These are phyloP conservation scores for Perca fluviatilis DNA, from an alignment of 2,113 vertebrate genomes.

Conservation along the genomic window DNA sequence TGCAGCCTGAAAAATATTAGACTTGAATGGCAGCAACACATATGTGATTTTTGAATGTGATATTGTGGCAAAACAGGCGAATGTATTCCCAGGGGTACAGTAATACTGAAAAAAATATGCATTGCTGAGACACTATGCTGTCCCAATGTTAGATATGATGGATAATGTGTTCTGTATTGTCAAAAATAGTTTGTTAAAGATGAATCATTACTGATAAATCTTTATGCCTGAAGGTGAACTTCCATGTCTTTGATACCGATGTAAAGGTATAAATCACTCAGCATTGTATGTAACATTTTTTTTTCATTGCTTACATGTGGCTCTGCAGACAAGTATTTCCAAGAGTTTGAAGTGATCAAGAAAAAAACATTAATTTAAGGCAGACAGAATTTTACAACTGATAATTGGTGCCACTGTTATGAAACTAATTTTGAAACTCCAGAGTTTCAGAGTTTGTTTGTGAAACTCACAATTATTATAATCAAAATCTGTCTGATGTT, in stretches of 20 bases:
- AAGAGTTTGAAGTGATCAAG: background rate
- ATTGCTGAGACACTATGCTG: background rate
- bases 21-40: constrained; percentile 23
- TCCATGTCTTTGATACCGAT: constrained; percentile 27
- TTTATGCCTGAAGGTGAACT: constrained; percentile 30
- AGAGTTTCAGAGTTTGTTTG: background rate
- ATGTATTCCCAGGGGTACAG: background rate
- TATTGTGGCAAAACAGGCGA: background rate
- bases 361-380: background rate
- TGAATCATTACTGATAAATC: constrained; percentile 27
- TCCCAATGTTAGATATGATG: background rate
- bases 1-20: constrained; percentile 1
- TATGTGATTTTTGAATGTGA: background rate
- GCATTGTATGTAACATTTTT: background rate
- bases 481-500: background rate
- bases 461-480: background rate
- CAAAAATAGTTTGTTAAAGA: background rate
- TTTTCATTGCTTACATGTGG: background rate
- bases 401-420: background rate
- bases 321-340: background rate
- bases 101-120: background rate
- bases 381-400: background rate
- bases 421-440: background rate
- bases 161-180: constrained; percentile 16
- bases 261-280: constrained; percentile 42